These are phyloP conservation scores for Pelvicachromis taeniatus DNA, from an alignment of 2,113 vertebrate species.

Conservation along the genomic window DNA sequence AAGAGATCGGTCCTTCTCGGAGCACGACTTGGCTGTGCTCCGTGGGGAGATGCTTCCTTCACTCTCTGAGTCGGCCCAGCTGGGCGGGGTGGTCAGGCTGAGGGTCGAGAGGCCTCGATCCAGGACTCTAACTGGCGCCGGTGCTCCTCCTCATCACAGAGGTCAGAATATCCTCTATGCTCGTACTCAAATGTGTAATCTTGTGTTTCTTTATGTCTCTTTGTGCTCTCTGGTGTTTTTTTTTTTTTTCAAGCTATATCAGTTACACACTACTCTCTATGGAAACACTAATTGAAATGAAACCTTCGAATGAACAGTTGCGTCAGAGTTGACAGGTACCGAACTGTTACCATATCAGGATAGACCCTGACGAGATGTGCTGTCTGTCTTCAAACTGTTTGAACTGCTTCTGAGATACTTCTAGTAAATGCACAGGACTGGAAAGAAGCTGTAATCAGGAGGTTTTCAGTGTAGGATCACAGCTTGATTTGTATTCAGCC, in stretches of 20 bases:
- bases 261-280: neutral
- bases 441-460: neutral
- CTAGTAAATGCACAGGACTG: neutral
- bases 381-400: neutral
- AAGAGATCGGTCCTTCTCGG: conserved; percentile 91
- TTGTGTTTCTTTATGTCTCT: neutral
- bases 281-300: neutral
- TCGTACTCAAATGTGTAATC: neutral
- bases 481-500: neutral
- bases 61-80: conserved; percentile 27
- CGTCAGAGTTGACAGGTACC: neutral
- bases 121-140: conserved; percentile 54
- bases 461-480: neutral
- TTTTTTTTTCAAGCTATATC: fast-evolving
- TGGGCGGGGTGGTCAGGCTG: neutral
- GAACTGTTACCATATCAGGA: neutral
- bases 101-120: conserved; percentile 72
- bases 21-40: conserved; percentile 86
- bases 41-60: conserved; percentile 68
- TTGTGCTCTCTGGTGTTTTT: fast-evolving
- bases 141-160: conserved; percentile 36
- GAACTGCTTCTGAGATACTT: neutral
- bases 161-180: conserved; percentile 36
- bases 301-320: neutral
- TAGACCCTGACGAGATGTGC: neutral